A percentile compares a stretch with the other conserved stretches of the same genome.
Conservation (phyloP, 2,888 invertebrate species). For the Stegana nigrithorax region DNA sequence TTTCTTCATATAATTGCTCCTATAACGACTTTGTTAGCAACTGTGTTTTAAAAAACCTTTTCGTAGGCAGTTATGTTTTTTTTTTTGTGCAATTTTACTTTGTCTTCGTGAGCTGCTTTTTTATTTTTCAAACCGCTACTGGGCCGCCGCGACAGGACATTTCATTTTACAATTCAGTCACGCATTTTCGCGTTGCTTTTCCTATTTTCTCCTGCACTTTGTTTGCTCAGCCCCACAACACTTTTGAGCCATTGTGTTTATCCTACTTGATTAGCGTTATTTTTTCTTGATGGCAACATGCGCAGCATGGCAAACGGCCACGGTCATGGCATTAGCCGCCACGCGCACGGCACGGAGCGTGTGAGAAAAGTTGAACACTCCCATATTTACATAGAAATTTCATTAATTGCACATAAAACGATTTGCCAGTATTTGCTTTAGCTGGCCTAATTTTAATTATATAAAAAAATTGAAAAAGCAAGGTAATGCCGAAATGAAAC, state of each 20-base stretch:
- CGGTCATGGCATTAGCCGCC: too few relatives aligned
- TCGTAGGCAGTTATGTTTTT: neutral
- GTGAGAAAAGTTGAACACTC: constrained; percentile 18
- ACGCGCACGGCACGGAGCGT: too few relatives aligned
- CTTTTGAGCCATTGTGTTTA: neutral
- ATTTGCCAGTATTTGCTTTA: constrained; percentile 39
- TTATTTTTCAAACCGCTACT: constrained; percentile 14
- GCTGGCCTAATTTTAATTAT: constrained; percentile 40
- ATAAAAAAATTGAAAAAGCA: constrained; percentile 19
- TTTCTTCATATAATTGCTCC: too few relatives aligned
- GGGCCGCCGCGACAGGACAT: neutral
- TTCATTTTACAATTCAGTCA: constrained; percentile 27
- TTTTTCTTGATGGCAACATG: neutral
- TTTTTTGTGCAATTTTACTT: neutral
- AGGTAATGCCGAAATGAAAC: constrained; percentile 15
- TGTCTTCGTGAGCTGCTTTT: neutral
- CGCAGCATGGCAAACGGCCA: too few relatives aligned
- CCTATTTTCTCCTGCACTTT: constrained; percentile 9
- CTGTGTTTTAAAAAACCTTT: too few relatives aligned
- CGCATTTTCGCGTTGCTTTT: constrained; percentile 9
- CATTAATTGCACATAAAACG: constrained; percentile 45
- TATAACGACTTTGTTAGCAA: too few relatives aligned
- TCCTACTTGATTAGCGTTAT: neutral
- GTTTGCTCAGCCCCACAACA: neutral
- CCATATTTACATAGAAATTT: constrained; percentile 30